Percentiles rank a stretch among this genome's conserved stretches.
phyloP scores from a whole-genome alignment of 2,888 invertebrate species.

The Spilosoma lubricipeda region DNA sequence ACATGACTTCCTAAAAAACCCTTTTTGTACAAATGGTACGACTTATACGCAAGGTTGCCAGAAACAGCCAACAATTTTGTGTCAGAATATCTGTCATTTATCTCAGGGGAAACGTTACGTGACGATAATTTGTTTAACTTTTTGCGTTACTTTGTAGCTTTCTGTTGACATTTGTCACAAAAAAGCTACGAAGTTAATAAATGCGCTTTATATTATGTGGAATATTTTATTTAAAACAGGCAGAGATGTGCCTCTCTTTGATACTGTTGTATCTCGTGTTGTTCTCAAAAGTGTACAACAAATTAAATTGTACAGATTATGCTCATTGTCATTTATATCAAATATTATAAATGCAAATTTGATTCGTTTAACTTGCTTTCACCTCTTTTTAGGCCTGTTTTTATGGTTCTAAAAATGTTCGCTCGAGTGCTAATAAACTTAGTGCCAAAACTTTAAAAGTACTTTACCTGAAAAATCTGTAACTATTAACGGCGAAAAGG shows the following conservation, averaged over 20 bases:
- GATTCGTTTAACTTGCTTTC: background rate
- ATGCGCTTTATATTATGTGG: background rate
- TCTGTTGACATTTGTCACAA: background rate
- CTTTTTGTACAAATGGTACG: background rate
- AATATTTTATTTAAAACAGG: background rate
- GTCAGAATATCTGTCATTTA: background rate
- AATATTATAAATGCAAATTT: too few species aligned
- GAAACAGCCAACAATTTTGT: background rate
- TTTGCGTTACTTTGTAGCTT: background rate
- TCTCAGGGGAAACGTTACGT: background rate
- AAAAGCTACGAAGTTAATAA: background rate
- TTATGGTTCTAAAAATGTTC: background rate
- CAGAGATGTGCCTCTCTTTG: background rate
- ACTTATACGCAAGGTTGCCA: background rate
- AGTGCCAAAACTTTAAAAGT: too few species aligned
- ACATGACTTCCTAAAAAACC: background rate
- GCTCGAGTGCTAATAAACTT: background rate
- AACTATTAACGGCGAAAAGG: too few species aligned
- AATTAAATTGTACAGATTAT: too few species aligned
- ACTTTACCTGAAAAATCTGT: too few species aligned
- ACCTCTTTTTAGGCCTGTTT: background rate
- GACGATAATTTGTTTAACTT: slow-evolving; percentile 1
- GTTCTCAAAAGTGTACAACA: background rate
- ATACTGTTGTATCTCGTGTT: background rate
- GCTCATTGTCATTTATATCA: too few species aligned